phyloP scores from a whole-genome alignment of 2,797 vertebrate species.

The Sebastes kiyomatsui region DNA sequence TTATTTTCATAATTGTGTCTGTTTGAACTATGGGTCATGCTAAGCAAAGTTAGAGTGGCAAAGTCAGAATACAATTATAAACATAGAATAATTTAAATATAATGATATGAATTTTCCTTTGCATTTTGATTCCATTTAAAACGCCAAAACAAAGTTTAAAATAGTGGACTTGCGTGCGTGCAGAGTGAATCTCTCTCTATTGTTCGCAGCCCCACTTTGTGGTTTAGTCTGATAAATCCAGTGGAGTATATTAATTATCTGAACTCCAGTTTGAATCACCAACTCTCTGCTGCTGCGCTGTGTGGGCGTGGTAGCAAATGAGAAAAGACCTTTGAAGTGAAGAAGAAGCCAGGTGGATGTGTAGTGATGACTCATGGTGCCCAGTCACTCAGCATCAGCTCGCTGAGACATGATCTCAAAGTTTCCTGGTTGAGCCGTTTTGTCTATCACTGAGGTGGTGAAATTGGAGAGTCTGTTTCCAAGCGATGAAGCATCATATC shows the following conservation, averaged over 20 bases:
- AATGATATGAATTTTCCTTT: neutral
- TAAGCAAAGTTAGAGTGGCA: neutral
- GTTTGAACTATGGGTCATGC: neutral
- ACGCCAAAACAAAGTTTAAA: neutral
- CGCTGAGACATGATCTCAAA: constrained; percentile 31
- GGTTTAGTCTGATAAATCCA: constrained; percentile 3
- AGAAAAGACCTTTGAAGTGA: neutral
- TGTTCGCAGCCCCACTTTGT: neutral
- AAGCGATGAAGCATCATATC: constrained; percentile 23
- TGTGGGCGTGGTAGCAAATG: neutral
- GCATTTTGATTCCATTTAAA: neutral
- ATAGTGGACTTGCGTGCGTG: neutral
- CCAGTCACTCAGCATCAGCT: constrained; percentile 26
- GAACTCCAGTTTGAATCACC: neutral
- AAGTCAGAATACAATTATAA: neutral
- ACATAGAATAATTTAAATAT: neutral
- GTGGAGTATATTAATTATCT: neutral
- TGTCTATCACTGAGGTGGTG: neutral
- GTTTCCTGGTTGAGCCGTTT: neutral
- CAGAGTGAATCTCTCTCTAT: neutral
- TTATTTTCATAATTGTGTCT: neutral
- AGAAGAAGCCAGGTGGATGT: constrained; percentile 6
- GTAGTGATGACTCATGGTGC: constrained; percentile 22
- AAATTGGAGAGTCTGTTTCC: constrained; percentile 19
- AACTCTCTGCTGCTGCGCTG: constrained; percentile 1